A percentile compares a stretch with the other conserved stretches of the same genome.
These are phyloP conservation scores for Tenthredo mesomela DNA, from an alignment of 2,888 invertebrate genomes.

Conservation along the genomic window DNA sequence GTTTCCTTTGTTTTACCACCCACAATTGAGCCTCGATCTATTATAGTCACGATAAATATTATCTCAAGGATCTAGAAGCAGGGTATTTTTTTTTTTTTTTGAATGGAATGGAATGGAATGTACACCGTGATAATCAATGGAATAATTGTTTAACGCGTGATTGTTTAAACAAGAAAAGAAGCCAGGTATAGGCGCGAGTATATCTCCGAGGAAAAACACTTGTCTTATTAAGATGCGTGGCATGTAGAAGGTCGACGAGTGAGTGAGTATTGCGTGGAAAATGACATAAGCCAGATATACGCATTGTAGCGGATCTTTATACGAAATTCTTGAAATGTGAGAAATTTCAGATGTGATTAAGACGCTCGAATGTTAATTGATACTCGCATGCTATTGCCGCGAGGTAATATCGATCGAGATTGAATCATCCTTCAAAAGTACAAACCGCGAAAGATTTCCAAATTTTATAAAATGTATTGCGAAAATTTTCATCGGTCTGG, in stretches of 20 bases:
- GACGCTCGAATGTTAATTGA: not conserved
- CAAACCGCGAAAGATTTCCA: not conserved
- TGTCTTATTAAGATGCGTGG: not conserved
- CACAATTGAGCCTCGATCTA: not conserved
- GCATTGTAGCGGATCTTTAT: not conserved
- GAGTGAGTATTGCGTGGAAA: not conserved
- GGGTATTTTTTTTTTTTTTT: not conserved
- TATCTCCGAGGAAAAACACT: not conserved
- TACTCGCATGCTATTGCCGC: not conserved
- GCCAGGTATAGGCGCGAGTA: not conserved
- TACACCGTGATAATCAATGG: not conserved
- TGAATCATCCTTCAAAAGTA: not conserved
- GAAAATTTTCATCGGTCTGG: not conserved
- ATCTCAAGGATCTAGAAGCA: not conserved
- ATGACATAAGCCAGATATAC: not conserved
- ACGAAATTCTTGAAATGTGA: not conserved
- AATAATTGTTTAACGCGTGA: not conserved
- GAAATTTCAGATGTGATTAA: not conserved
- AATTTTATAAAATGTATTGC: not conserved
- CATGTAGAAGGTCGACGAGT: not conserved
- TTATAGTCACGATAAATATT: constrained; percentile 4
- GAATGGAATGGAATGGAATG: too few species aligned
- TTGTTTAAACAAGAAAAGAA: not conserved
- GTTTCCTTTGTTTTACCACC: not conserved
- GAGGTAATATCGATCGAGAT: not conserved